phyloP scores from a whole-genome alignment of 2,888 invertebrate genomes.

The Mythimna ferrago region DNA sequence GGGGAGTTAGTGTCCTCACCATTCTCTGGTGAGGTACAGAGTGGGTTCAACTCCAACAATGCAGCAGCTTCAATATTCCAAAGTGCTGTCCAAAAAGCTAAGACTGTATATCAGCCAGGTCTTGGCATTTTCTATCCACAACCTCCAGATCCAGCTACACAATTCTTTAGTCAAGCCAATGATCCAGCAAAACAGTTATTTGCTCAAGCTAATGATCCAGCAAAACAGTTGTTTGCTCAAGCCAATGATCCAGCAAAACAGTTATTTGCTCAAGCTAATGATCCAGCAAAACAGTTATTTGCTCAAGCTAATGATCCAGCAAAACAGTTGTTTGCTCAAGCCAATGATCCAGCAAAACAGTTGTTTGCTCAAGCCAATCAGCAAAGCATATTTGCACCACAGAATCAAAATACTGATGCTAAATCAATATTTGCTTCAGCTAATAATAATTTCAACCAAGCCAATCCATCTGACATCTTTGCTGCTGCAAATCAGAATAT shows the following conservation, averaged over 20 bases:
- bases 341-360: slow-evolving; percentile 42
- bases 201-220: slow-evolving; percentile 24
- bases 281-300: slow-evolving; percentile 57
- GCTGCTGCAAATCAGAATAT: slow-evolving; percentile 70
- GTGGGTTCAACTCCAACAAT: slow-evolving; percentile 39
- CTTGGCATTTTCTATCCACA: slow-evolving; percentile 52
- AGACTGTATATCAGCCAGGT: slow-evolving; percentile 67
- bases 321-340: slow-evolving; percentile 55
- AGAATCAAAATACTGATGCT: slow-evolving; percentile 60
- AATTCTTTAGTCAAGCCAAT: too few species aligned
- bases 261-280: slow-evolving; percentile 36
- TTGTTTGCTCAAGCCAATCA: slow-evolving; percentile 37
- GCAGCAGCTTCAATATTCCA: slow-evolving; percentile 80
- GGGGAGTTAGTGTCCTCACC: slow-evolving; percentile 76
- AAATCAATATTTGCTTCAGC: slow-evolving; percentile 80
- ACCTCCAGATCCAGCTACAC: slow-evolving; percentile 48
- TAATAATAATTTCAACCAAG: slow-evolving; percentile 65
- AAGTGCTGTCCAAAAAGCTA: slow-evolving; percentile 74
- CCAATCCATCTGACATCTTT: slow-evolving; percentile 72
- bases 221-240: slow-evolving; percentile 54
- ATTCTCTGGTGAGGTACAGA: slow-evolving; percentile 66
- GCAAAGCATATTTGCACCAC: slow-evolving; percentile 34
- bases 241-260: slow-evolving; percentile 46
- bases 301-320: slow-evolving; percentile 38
- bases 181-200: slow-evolving; percentile 33